phyloP scores from a whole-genome alignment of 2,797 vertebrate species.

The Phrynocephalus forsythii region DNA sequence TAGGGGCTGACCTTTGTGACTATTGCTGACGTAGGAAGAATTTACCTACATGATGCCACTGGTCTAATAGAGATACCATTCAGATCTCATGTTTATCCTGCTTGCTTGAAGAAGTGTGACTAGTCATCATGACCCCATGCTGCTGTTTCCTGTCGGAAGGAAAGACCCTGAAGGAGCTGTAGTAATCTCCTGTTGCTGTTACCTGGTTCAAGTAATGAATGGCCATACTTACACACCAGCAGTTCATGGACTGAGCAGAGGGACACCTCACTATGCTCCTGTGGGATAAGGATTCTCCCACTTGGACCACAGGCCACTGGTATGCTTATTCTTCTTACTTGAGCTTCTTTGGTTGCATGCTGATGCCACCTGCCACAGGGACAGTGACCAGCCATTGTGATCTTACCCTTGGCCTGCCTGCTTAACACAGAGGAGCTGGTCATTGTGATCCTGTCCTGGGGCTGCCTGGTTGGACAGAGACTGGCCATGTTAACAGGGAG shows the following conservation, averaged over 20 bases:
- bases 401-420: not conserved
- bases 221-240: too few species aligned
- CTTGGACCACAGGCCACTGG: too few species aligned
- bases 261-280: too few species aligned
- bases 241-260: too few species aligned
- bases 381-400: not conserved
- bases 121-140: not conserved
- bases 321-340: too few species aligned
- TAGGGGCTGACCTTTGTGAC: not conserved
- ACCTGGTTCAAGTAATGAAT: too few species aligned
- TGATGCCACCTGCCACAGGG: too few species aligned
- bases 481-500: not conserved
- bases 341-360: too few species aligned
- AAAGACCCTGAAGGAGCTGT: not conserved
- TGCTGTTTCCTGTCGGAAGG: not conserved
- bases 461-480: not conserved
- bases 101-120: not conserved
- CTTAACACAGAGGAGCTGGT: too few species aligned
- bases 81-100: not conserved
- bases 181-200: not conserved
- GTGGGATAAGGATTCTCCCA: too few species aligned
- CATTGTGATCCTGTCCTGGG: not conserved
- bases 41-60: too few species aligned
- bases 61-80: not conserved
- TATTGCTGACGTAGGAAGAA: too few species aligned